Conservation (phyloP, 2,888 invertebrate species). For the Drosophila aldrichi region DNA sequence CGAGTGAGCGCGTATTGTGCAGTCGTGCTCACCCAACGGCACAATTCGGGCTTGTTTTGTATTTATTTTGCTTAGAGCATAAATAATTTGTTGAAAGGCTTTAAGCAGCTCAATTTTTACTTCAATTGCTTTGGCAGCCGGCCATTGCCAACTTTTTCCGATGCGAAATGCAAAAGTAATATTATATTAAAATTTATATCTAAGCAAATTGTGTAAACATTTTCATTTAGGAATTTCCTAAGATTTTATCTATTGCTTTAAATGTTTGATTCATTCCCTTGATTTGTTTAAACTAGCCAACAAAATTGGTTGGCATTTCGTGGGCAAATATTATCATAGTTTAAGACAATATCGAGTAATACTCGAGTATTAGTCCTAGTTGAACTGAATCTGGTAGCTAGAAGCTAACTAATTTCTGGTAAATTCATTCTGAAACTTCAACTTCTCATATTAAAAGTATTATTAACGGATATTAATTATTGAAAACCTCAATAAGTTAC, state of each 20-base stretch:
- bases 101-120: slow-evolving; percentile 29
- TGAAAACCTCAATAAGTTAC: background rate
- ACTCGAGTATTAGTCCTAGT: background rate
- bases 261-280: slow-evolving; percentile 6
- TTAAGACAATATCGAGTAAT: background rate
- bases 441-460: too few species aligned
- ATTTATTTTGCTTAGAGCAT: slow-evolving; percentile 45
- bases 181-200: slow-evolving; percentile 16
- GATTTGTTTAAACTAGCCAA: background rate
- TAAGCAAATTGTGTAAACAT: background rate
- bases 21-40: background rate
- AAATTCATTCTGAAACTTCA: too few species aligned
- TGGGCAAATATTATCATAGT: background rate
- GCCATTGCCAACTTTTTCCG: slow-evolving; percentile 16
- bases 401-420: too few species aligned
- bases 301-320: background rate
- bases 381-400: background rate
- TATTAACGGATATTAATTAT: too few species aligned
- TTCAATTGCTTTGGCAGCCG: slow-evolving; percentile 25
- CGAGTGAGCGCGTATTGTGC: background rate
- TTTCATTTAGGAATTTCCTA: slow-evolving; percentile 9
- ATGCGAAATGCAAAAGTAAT: slow-evolving; percentile 40
- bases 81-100: slow-evolving; percentile 67
- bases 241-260: slow-evolving; percentile 6
- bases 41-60: background rate